Conservation (phyloP, 2,797 vertebrate species). For the Chrysolophus pictus region DNA sequence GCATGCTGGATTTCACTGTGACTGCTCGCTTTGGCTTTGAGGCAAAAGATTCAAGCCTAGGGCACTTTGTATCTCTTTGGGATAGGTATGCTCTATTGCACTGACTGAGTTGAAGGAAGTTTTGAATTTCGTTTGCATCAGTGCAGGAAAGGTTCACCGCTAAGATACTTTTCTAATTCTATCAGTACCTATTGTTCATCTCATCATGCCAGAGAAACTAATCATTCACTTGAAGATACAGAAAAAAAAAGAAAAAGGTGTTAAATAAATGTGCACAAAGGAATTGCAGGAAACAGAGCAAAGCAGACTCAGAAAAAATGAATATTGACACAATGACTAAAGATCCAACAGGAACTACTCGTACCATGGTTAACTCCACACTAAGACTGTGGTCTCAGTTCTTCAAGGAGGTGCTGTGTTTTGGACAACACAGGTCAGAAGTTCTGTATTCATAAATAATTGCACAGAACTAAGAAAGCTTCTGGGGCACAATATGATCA, state of each 20-base stretch:
- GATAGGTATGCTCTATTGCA: neutral
- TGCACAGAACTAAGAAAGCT: neutral
- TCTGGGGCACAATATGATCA: neutral
- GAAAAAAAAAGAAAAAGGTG: neutral
- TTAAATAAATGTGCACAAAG: neutral
- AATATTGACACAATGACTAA: constrained; percentile 2
- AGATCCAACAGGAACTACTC: neutral
- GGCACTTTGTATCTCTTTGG: neutral
- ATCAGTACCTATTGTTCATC: neutral
- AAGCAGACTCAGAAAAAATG: neutral
- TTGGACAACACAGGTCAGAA: neutral
- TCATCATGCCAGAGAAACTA: neutral
- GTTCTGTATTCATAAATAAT: neutral
- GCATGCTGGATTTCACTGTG: neutral
- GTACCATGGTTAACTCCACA: neutral
- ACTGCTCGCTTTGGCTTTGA: neutral
- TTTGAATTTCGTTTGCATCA: neutral
- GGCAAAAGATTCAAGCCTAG: neutral
- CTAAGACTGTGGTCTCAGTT: neutral
- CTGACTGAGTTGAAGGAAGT: neutral
- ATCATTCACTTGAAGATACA: neutral
- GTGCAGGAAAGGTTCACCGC: neutral
- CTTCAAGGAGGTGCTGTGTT: neutral
- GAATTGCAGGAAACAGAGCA: neutral
- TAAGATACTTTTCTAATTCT: neutral